Evolutionary conservation across 2,888 invertebrate species (phyloP).

Genomic region (Octodonta nipae): DNA sequence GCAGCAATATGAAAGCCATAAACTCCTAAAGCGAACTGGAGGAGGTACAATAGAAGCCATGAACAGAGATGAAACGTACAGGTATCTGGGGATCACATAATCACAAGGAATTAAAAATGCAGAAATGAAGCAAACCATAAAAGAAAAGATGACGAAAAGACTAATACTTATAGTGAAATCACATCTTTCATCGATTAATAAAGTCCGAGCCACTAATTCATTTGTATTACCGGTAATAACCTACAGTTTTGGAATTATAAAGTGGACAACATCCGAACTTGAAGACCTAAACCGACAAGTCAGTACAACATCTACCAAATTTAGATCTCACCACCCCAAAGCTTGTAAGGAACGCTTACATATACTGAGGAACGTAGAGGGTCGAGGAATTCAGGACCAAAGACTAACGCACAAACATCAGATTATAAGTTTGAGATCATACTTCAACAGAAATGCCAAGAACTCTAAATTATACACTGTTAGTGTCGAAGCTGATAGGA

Average conservation of each 20-base stretch:
- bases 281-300: neutral
- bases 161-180: neutral
- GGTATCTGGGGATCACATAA: neutral
- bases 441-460: neutral
- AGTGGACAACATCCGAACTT: constrained; percentile 1
- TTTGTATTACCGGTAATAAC: neutral
- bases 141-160: neutral
- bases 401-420: neutral
- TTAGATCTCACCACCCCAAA: neutral
- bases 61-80: neutral
- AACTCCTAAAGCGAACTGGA: neutral
- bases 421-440: neutral
- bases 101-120: neutral
- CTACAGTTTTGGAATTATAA: neutral
- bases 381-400: neutral
- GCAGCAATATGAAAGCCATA: neutral
- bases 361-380: neutral
- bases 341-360: neutral
- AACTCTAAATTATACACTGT: neutral
- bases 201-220: neutral
- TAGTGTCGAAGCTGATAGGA: too few species aligned
- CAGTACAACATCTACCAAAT: neutral
- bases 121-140: neutral
- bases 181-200: neutral
- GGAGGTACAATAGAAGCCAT: neutral